Evolutionary conservation across 2,888 invertebrate genomes (phyloP).

Genomic region (Ochropleura plecta): DNA sequence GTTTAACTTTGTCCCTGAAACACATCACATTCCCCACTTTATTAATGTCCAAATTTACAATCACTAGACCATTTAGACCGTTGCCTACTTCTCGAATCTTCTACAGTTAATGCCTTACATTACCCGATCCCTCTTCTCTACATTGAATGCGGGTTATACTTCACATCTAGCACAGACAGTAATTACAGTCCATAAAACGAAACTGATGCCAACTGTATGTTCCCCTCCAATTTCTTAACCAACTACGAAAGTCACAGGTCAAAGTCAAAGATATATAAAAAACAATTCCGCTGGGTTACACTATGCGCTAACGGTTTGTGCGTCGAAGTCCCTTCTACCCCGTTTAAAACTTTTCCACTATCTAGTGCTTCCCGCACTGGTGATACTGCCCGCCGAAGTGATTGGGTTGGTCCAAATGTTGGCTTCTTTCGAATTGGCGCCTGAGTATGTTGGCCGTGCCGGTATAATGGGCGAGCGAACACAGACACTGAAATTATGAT

Average conservation of each 20-base stretch:
- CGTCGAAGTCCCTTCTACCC: not conserved
- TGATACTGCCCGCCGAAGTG: slow-evolving; percentile 79
- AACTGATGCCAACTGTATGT: not conserved
- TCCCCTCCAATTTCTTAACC: not conserved
- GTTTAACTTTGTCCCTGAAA: not conserved
- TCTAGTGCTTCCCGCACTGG: slow-evolving; percentile 71
- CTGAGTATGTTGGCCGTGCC: slow-evolving; percentile 93
- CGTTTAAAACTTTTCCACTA: not conserved
- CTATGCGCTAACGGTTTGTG: not conserved
- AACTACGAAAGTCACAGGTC: not conserved
- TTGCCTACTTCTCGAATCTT: not conserved
- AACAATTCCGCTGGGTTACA: not conserved
- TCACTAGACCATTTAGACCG: not conserved
- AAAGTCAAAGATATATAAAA: not conserved
- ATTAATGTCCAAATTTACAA: slow-evolving; percentile 6
- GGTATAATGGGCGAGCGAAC: slow-evolving; percentile 95
- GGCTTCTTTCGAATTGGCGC: slow-evolving; percentile 73
- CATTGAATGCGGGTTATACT: not conserved
- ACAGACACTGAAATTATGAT: slow-evolving; percentile 91
- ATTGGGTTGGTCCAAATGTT: slow-evolving; percentile 94
- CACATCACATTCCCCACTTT: not conserved
- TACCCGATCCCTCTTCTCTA: not conserved
- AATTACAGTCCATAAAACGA: not conserved
- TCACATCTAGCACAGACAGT: not conserved
- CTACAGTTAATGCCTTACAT: not conserved